phyloP scores from a whole-genome alignment of 2,797 vertebrate genomes.

The Enteromius anoplus region DNA sequence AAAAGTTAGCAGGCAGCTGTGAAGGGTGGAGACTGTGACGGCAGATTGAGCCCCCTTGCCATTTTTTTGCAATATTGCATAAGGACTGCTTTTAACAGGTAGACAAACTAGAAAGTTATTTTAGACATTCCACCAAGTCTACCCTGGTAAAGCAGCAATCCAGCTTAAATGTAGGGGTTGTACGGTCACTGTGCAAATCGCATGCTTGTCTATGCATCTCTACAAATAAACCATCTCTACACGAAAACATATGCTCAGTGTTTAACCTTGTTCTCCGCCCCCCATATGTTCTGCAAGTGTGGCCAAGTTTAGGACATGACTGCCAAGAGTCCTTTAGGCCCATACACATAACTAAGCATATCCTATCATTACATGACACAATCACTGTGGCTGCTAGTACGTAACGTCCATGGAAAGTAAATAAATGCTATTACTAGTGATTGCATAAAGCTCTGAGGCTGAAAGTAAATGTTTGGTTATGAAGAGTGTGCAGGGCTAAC shows the following conservation, averaged over 20 bases:
- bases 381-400: neutral
- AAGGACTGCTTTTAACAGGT: conserved; percentile 48
- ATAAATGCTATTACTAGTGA: neutral
- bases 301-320: conserved; percentile 21
- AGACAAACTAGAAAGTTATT: neutral
- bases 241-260: conserved; percentile 35
- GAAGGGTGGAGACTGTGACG: conserved; percentile 51
- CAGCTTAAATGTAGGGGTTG: neutral
- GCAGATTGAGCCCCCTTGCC: conserved; percentile 46
- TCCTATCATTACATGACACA: conserved; percentile 21
- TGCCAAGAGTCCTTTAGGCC: conserved; percentile 4
- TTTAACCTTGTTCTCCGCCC: conserved; percentile 34
- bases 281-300: conserved; percentile 22
- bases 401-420: conserved; percentile 1
- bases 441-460: neutral
- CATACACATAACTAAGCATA: conserved; percentile 25
- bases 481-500: neutral
- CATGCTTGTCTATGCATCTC: conserved; percentile 1
- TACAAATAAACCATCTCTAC: conserved; percentile 14
- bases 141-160: neutral
- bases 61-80: conserved; percentile 43
- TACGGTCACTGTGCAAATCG: neutral
- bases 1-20: conserved; percentile 47
- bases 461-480: conserved; percentile 12
- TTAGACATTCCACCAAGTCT: conserved; percentile 14